Evolutionary conservation across 2,888 invertebrate species (phyloP).

Genomic region (Amphipoea lucens): DNA sequence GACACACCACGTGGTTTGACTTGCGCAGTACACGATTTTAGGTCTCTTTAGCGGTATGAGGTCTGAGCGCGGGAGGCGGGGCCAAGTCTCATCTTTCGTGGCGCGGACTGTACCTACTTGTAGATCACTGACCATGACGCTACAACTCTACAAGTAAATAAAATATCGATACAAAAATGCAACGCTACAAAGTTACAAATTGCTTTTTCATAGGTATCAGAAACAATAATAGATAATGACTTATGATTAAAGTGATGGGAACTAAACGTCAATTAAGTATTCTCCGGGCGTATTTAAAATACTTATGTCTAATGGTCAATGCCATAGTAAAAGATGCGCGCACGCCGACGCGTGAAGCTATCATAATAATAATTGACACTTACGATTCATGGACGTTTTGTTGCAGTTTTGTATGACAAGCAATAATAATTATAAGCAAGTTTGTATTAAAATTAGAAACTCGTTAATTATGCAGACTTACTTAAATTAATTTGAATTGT

Average conservation of each 20-base stretch:
- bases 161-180: background rate
- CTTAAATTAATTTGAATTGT: background rate
- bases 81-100: no score
- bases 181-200: background rate
- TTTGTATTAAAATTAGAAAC: background rate
- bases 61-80: no score
- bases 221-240: background rate
- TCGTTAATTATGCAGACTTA: background rate
- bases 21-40: no score
- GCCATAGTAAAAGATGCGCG: background rate
- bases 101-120: no score
- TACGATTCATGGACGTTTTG: background rate
- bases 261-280: constrained; percentile 13
- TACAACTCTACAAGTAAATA: constrained; percentile 2
- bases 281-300: constrained; percentile 4
- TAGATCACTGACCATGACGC: background rate
- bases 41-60: no score
- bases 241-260: background rate
- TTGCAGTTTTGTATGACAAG: constrained; percentile 7
- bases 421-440: background rate
- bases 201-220: background rate
- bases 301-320: background rate
- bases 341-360: background rate
- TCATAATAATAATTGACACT: constrained; percentile 6
- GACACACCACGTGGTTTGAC: no score